phyloP scores from a whole-genome alignment of 2,888 invertebrate species.

The Idaea aversata region DNA sequence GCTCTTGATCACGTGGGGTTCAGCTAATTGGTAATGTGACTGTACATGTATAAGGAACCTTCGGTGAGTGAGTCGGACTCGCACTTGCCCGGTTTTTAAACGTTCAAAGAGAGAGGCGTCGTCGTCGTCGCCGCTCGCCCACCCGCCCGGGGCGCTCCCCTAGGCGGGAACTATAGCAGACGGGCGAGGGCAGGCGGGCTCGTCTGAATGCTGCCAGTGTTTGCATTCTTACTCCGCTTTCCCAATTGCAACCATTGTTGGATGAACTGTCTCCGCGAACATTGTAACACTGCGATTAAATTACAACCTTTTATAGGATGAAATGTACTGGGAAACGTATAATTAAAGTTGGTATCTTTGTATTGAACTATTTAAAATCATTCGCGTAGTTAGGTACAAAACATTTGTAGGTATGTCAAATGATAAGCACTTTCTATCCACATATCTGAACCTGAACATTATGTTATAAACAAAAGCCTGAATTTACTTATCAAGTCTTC shows the following conservation, averaged over 20 bases:
- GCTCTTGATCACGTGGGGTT: too few relatives aligned
- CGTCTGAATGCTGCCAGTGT: slow-evolving; percentile 32
- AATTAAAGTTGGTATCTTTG: background rate
- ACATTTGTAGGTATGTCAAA: background rate
- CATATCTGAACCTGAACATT: background rate
- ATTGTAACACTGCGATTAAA: slow-evolving; percentile 23
- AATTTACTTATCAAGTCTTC: slow-evolving; percentile 5
- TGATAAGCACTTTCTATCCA: background rate
- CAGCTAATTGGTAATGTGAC: too few relatives aligned
- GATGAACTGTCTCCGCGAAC: slow-evolving; percentile 25
- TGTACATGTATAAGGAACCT: too few relatives aligned
- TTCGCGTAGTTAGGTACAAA: too few relatives aligned
- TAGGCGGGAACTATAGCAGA: background rate
- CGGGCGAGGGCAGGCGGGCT: background rate
- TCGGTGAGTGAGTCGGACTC: too few relatives aligned
- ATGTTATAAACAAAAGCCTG: background rate
- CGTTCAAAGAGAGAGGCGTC: background rate
- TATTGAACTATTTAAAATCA: background rate
- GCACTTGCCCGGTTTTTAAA: background rate
- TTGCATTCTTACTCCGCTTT: slow-evolving; percentile 52
- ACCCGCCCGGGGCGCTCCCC: background rate
- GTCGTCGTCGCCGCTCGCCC: background rate
- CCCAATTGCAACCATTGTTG: slow-evolving; percentile 52
- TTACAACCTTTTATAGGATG: slow-evolving; percentile 5
- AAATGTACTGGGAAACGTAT: background rate